Base-by-base conservation (phyloP, 2,113 vertebrate species). In the Brienomyrus longianalis region DNA sequence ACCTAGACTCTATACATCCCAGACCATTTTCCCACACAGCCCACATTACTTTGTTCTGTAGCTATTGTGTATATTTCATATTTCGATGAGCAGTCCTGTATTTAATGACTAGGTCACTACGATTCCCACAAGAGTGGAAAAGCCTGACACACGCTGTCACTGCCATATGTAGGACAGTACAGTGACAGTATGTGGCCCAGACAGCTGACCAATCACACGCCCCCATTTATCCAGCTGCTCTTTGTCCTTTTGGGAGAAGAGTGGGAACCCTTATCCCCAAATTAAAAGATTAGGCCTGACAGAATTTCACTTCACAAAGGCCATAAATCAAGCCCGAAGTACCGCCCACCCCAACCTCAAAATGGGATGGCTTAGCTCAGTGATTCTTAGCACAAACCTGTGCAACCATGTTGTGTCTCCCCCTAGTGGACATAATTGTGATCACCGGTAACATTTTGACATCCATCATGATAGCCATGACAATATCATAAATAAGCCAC, bases 381-480 rank as follows among this genome's bases (percentile, higher is more conserved):
- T 6, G 35, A 77, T 39, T 19, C 15, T 77, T 77, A 77, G 70
- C 31, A 77, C 23, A 77, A 77, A 5, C 31, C 15, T 0, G 3
- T 39, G 15, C 31, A 27, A 50, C 8, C 52, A 45, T 3, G n/a
- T 88, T 19, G 19, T 47, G 39, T 70, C 87, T 74, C 87, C 87
- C n/a, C 21, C 87, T 70, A 88, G 87, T 88, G 87, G 87, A 21
- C 87, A 70, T 70, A 13, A 70, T 11, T 27, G n/a, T 66, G 9
- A 31, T 66, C 3, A 66, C n/a, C 59, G 9, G 59, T 66, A 66
- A 70, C 4, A 23, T n/a, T 11, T 62, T 39, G 13, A 13, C 35
- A 74, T n/a, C 8, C n/a, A 70, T 74, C 9, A 27, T 74, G 10
- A 70, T 31, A 70, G 62, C 23, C 62, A 31, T 70, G 62, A 70